Evolutionary conservation across 2,888 invertebrate species (phyloP).

Genomic region (Pammene aurita): DNA sequence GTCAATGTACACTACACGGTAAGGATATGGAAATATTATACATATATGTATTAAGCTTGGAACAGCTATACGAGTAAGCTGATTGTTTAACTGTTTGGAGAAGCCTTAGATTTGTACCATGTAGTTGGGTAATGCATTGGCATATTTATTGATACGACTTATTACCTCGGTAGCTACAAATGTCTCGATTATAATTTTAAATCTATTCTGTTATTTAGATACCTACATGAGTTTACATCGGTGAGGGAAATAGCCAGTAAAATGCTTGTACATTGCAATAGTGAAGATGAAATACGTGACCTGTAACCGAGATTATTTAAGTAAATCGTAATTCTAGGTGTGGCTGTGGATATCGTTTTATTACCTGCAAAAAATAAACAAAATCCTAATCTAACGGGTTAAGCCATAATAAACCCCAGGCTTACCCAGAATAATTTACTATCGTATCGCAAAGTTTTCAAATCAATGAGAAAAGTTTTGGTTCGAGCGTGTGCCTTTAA

Average conservation of each 20-base stretch:
- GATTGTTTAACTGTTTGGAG: too few relatives aligned
- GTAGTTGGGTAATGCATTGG: too few relatives aligned
- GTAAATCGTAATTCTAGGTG: background rate
- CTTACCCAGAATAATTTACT: conserved; percentile 26
- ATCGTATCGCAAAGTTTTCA: conserved; percentile 32
- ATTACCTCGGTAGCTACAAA: too few relatives aligned
- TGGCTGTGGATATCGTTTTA: background rate
- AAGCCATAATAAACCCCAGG: conserved; percentile 5
- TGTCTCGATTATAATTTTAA: too few relatives aligned
- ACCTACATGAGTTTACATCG: background rate
- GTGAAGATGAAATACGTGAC: conserved; percentile 4
- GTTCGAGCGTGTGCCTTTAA: conserved; percentile 17
- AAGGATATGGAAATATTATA: too few relatives aligned
- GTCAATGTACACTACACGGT: too few relatives aligned
- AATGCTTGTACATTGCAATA: conserved; percentile 2
- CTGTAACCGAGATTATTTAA: background rate
- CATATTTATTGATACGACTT: too few relatives aligned
- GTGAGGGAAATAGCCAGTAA: background rate
- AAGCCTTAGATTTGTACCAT: too few relatives aligned
- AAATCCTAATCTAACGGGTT: conserved; percentile 1
- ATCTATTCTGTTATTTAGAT: too few relatives aligned
- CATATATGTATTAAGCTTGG: too few relatives aligned
- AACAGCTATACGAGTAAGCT: too few relatives aligned
- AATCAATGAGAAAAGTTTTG: conserved; percentile 38
- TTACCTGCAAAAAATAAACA: background rate